Base-by-base conservation (phyloP, 1,140 invertebrate genomes). In the Hylyphantes graminicola region DNA sequence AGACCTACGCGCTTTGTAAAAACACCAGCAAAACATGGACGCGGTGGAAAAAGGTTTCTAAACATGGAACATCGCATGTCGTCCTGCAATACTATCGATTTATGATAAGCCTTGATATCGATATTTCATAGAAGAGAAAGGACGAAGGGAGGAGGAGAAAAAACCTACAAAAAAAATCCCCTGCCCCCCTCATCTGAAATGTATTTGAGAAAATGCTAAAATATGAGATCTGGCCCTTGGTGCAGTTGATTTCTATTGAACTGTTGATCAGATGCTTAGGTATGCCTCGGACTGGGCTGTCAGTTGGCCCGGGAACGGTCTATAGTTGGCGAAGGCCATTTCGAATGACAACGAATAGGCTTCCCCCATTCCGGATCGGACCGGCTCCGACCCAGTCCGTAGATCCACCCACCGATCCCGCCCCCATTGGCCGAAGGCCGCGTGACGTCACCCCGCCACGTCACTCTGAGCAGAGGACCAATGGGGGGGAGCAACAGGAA, bases 141-240 rank as follows among this genome's bases (percentile, higher is more conserved):
- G 10, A n/a, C n/a, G 35, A 17, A 15, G 50, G 55, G 51, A 51
- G 55, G 4, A 63, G 67, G 65, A 68, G 65, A 68, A 81, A 74
- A 74, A 82, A 70, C 57, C 50, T 48, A 54, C 59, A 61, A 76
- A 57, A 76, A 76, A 68, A 79, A 68, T 68, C 53, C 11, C 48
- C 15, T 48, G 17, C 48, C 15, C 61, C 59, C 75, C 80, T 82
- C 80, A 82, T 82, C 80, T 74, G 80, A 70, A 82, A 82, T 82
- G 80, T 72, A 74, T 82, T 74, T 82, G 80, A 82, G 80, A 82
- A 82, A 82, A 82, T 82, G 80, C 70, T 82, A 82, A 82, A 82
- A 82, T 82, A 82, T 82, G 80, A 82, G 80, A 74, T 74, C 80
- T 82, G 59, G 80, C 68, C 80, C 55, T 35, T 35, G 50, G 10